A percentile compares a stretch with the other conserved stretches of the same genome.
Conservation (phyloP, 2,797 vertebrate genomes). For the Fratercula arctica region DNA sequence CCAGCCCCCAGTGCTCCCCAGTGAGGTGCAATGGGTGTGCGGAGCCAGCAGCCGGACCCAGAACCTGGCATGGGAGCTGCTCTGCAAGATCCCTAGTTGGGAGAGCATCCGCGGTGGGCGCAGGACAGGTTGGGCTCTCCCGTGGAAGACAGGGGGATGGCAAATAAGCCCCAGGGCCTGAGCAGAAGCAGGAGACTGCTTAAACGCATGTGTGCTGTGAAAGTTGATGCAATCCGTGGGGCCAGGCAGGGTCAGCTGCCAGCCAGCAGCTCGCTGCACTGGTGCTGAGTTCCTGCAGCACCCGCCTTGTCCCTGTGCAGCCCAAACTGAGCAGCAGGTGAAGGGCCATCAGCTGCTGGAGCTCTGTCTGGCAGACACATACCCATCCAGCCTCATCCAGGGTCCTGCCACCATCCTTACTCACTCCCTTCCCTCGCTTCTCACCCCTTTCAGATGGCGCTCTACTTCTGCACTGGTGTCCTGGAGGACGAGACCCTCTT, state of each 20-base stretch:
- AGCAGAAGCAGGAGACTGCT: not conserved
- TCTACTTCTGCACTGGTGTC: conserved; percentile 90
- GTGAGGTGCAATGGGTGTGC: accelerated
- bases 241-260: not conserved
- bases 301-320: not conserved
- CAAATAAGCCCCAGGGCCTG: not conserved
- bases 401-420: not conserved
- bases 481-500: conserved; percentile 79
- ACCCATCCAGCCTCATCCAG: not conserved
- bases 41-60: not conserved
- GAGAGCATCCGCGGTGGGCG: not conserved
- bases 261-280: not conserved
- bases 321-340: not conserved
- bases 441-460: conserved; percentile 84
- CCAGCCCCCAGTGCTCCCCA: not conserved
- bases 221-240: not conserved
- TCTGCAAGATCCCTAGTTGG: not conserved
- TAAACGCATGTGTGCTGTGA: not conserved
- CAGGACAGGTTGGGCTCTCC: not conserved
- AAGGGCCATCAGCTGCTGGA: not conserved
- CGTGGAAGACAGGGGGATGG: not conserved
- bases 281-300: not conserved
- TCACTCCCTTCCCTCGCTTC: not conserved
- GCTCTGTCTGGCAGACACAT: not conserved
- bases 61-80: not conserved